Conservation (phyloP, 2,888 invertebrate species). For the Gymnoscelis rufifasciata region DNA sequence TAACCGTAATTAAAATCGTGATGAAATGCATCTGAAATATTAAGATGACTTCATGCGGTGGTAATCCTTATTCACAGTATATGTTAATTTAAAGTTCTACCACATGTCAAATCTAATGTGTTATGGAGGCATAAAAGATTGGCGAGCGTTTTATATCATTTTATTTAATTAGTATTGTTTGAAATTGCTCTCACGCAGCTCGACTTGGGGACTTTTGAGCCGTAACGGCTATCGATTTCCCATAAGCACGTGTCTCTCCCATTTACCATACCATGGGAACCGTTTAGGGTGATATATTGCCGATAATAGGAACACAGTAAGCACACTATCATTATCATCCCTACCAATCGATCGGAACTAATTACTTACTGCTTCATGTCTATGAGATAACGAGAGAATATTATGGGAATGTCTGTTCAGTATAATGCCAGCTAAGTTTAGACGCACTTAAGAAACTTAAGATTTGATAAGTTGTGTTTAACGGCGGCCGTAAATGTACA, state of each 20-base stretch:
- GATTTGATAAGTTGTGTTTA: slow-evolving; percentile 20
- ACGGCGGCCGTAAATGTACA: slow-evolving; percentile 12
- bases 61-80: not conserved
- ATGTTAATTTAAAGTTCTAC: too few species aligned
- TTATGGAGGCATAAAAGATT: too few species aligned
- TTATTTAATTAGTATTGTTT: not conserved
- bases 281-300: slow-evolving; percentile 62
- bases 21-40: not conserved
- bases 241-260: slow-evolving; percentile 41
- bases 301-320: slow-evolving; percentile 11
- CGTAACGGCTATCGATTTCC: slow-evolving; percentile 36
- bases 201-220: slow-evolving; percentile 15
- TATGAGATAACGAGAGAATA: slow-evolving; percentile 16
- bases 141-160: too few species aligned
- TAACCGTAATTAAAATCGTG: not conserved
- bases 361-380: slow-evolving; percentile 13
- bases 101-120: too few species aligned
- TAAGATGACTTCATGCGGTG: not conserved
- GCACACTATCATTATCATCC: slow-evolving; percentile 62
- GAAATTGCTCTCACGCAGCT: not conserved
- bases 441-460: slow-evolving; percentile 17
- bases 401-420: slow-evolving; percentile 19
- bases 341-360: slow-evolving; percentile 37
- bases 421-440: slow-evolving; percentile 21
- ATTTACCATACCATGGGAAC: slow-evolving; percentile 55